Evolutionary conservation across 2,888 invertebrate genomes (phyloP).

Genomic region (Carterocephalus palaemon): DNA sequence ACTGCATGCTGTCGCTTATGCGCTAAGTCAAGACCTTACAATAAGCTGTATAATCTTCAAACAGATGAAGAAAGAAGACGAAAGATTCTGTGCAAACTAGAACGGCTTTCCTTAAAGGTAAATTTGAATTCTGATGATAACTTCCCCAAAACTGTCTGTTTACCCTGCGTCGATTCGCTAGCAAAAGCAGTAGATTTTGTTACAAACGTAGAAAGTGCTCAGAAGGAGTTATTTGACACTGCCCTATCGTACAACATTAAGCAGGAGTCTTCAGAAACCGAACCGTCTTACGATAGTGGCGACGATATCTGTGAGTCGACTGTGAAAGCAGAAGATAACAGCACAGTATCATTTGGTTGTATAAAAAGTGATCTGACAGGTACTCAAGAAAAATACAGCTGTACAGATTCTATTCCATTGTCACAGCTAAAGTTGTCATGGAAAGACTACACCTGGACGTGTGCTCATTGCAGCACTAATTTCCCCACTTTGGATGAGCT

Average conservation of each 20-base stretch:
- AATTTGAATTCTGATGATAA: constrained; percentile 7
- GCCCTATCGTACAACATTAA: constrained; percentile 38
- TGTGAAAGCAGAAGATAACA: neutral
- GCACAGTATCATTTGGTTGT: neutral
- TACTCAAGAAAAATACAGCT: neutral
- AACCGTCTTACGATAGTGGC: constrained; percentile 2
- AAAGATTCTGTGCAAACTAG: constrained; percentile 1
- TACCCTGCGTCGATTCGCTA: constrained; percentile 2
- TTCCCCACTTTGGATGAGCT: constrained; percentile 57
- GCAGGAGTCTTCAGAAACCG: constrained; percentile 38
- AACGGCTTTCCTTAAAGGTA: neutral
- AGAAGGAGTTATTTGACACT: constrained; percentile 40
- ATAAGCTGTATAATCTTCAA: neutral
- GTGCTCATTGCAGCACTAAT: constrained; percentile 52
- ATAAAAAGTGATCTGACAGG: neutral
- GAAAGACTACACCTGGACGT: constrained; percentile 56
- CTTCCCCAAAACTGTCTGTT: constrained; percentile 19
- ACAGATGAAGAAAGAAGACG: constrained; percentile 1
- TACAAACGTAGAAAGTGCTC: constrained; percentile 47
- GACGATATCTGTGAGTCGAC: neutral
- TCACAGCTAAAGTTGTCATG: constrained; percentile 52
- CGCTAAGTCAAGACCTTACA: constrained; percentile 12
- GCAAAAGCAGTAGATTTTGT: constrained; percentile 53
- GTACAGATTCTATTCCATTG: constrained; percentile 38
- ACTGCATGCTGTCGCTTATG: constrained; percentile 43